Evolutionary conservation across 1,140 invertebrate genomes (phyloP).

Genomic region (Drosophila jambulina): DNA sequence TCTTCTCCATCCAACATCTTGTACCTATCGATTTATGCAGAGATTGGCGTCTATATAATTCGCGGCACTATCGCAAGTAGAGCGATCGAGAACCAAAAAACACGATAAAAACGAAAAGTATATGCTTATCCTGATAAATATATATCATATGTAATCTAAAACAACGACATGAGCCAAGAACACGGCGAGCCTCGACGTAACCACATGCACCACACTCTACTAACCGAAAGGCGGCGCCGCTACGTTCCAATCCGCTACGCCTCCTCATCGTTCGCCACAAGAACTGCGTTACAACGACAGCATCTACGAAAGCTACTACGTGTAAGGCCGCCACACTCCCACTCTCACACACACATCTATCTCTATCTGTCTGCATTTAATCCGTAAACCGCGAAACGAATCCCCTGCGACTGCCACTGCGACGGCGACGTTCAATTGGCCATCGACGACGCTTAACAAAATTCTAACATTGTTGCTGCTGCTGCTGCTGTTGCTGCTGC

Average conservation of each 20-base stretch:
- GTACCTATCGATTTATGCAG: slow-evolving; percentile 62
- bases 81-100: slow-evolving; percentile 40
- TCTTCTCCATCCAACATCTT: slow-evolving; percentile 58
- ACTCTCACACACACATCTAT: slow-evolving; percentile 20
- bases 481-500: slow-evolving; percentile 38
- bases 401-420: slow-evolving; percentile 5
- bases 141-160: slow-evolving; percentile 36
- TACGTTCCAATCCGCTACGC: slow-evolving; percentile 8
- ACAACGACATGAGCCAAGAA: slow-evolving; percentile 33
- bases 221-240: slow-evolving; percentile 54
- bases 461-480: slow-evolving; percentile 72
- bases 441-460: slow-evolving; percentile 62
- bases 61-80: slow-evolving; percentile 81
- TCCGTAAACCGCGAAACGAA: slow-evolving; percentile 22
- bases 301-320: slow-evolving; percentile 53
- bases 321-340: slow-evolving; percentile 70
- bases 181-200: slow-evolving; percentile 51
- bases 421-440: slow-evolving; percentile 54
- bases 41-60: slow-evolving; percentile 85
- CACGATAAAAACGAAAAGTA: slow-evolving; percentile 1
- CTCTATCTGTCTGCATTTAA: slow-evolving; percentile 31
- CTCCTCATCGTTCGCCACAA: slow-evolving; percentile 27
- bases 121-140: slow-evolving; percentile 37
- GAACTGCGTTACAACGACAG: slow-evolving; percentile 15
- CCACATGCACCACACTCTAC: slow-evolving; percentile 60